Conservation (phyloP, 2,797 vertebrate species). For the Acanthiza pusilla region DNA sequence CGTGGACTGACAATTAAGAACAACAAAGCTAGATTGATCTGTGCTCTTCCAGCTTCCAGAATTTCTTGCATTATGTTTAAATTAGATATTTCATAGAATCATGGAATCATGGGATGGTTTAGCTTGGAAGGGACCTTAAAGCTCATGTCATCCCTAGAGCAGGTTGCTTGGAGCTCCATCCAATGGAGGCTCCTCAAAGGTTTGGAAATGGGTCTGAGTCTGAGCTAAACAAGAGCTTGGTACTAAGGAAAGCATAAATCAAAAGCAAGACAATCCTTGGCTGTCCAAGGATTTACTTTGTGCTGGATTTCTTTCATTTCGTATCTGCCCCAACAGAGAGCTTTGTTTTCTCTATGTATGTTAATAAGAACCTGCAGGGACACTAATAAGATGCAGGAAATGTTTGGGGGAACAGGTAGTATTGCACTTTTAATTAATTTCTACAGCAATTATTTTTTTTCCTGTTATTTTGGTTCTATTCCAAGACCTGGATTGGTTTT, state of each 20-base stretch:
- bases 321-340: rapidly evolving
- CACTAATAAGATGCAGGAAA: background rate
- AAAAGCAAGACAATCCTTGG: background rate
- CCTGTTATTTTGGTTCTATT: background rate
- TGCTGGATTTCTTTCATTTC: background rate
- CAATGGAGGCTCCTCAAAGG: background rate
- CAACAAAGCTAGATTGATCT: background rate
- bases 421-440: background rate
- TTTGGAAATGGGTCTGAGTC: background rate
- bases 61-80: background rate
- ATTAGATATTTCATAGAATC: background rate
- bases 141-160: rapidly evolving
- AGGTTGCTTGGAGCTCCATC: background rate
- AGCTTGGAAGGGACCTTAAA: background rate
- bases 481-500: background rate
- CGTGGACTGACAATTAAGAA: background rate
- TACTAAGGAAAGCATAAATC: background rate
- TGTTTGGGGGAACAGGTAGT: background rate
- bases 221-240: background rate
- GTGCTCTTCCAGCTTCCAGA: background rate
- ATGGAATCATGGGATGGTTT: background rate
- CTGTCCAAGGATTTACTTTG: background rate
- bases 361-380: background rate
- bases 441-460: background rate
- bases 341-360: background rate